Evolutionary conservation across 2,113 vertebrate genomes (phyloP).

Genomic region (Phaetusa simplex): DNA sequence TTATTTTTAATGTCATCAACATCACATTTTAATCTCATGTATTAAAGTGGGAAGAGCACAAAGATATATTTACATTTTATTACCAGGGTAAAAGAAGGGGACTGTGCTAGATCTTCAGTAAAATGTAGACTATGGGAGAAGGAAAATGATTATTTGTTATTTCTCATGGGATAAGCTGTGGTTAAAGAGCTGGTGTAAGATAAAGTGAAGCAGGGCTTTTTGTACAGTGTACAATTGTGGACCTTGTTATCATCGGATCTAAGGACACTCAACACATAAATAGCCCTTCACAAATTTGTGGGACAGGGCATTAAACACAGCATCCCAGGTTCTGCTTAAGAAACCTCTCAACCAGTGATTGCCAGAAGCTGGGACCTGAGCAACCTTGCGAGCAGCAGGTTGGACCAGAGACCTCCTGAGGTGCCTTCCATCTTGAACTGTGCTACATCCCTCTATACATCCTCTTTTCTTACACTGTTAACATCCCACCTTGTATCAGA

Average conservation of each 20-base stretch:
- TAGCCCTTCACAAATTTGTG: background rate
- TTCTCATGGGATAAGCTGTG: background rate
- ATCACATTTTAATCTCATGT: background rate
- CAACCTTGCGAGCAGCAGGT: background rate
- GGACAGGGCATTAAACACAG: background rate
- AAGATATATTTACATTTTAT: background rate
- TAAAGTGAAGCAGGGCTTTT: background rate
- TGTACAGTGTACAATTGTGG: background rate
- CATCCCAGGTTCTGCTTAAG: background rate
- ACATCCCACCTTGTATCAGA: background rate
- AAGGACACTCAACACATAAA: background rate
- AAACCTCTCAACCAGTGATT: background rate
- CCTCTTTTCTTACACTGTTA: background rate
- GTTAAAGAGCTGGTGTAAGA: background rate
- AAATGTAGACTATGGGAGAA: background rate
- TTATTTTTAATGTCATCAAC: conserved; percentile 42
- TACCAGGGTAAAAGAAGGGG: background rate
- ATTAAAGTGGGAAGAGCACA: background rate
- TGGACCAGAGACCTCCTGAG: background rate
- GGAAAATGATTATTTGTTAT: background rate
- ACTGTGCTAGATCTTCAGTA: background rate
- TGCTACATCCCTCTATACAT: background rate
- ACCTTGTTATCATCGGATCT: background rate
- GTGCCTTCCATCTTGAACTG: background rate
- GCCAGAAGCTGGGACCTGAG: background rate